Percentiles rank a stretch among this genome's conserved stretches.
Conservation (phyloP, 1,140 invertebrate species). For the Camponotus vicinus region DNA sequence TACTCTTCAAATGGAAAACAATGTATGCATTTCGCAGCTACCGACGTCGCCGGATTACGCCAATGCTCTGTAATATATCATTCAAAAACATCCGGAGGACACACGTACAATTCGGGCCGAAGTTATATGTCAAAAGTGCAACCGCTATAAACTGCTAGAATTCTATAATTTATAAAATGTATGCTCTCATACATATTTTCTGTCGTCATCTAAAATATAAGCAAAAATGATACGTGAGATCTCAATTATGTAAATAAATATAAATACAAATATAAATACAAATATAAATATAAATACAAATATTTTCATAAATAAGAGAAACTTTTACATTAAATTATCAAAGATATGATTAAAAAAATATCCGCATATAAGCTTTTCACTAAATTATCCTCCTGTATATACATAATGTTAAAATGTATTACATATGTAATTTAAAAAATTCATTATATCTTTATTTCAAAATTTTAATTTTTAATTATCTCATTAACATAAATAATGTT, state of each 20-base stretch:
- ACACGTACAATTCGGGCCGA: neutral
- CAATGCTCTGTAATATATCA: conserved; percentile 30
- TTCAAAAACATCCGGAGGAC: conserved; percentile 7
- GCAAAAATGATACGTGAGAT: neutral
- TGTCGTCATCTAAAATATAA: neutral
- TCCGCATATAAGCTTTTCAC: neutral
- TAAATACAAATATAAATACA: neutral
- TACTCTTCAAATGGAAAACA: conserved; percentile 24
- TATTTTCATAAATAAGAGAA: neutral
- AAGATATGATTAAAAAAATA: neutral
- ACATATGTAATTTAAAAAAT: neutral
- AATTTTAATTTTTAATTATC: neutral
- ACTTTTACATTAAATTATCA: neutral
- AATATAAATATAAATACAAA: neutral
- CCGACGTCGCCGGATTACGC: conserved; percentile 28
- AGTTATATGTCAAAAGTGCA: neutral
- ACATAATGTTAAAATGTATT: too few relatives aligned
- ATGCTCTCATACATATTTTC: neutral
- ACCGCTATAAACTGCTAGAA: neutral
- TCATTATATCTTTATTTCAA: neutral
- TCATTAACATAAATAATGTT: neutral
- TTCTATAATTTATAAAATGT: conserved; percentile 8
- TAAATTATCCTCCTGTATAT: too few relatives aligned
- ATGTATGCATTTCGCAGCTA: conserved; percentile 17
- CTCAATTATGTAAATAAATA: neutral